These are phyloP conservation scores for Drosophila dives DNA, from an alignment of 2,888 invertebrate genomes.

Conservation along the genomic window DNA sequence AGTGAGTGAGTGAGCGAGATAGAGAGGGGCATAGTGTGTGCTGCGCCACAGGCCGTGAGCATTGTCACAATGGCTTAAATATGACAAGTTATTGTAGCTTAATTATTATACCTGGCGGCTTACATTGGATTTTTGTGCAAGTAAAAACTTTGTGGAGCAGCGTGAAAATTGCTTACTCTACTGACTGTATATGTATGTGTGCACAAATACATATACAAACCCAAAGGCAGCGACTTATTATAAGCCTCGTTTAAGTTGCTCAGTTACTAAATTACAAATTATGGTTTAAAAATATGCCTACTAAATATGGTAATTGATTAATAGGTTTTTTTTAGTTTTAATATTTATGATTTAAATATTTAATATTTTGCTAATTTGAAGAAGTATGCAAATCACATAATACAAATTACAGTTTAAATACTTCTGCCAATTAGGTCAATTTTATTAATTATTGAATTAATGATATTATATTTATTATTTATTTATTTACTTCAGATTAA, in stretches of 20 bases:
- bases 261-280: constrained; percentile 8
- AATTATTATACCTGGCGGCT: constrained; percentile 72
- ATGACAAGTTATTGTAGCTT: constrained; percentile 79
- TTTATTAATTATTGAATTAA: neutral
- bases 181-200: neutral
- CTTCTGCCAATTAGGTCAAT: neutral
- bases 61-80: constrained; percentile 65
- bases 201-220: neutral
- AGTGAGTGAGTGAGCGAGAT: constrained; percentile 2
- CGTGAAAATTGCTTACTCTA: neutral
- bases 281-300: constrained; percentile 3
- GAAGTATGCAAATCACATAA: neutral
- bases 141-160: constrained; percentile 8
- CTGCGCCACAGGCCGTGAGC: constrained; percentile 25
- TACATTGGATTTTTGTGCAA: constrained; percentile 62
- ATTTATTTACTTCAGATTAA: neutral
- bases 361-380: neutral
- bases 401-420: neutral
- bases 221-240: neutral
- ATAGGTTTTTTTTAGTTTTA: neutral
- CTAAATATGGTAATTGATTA: constrained; percentile 4
- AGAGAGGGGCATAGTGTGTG: neutral
- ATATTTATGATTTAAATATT: neutral
- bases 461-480: neutral
- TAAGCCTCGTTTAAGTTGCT: constrained; percentile 14